Evolutionary conservation across 1,140 invertebrate species (phyloP).

Genomic region (Bombus turneri): DNA sequence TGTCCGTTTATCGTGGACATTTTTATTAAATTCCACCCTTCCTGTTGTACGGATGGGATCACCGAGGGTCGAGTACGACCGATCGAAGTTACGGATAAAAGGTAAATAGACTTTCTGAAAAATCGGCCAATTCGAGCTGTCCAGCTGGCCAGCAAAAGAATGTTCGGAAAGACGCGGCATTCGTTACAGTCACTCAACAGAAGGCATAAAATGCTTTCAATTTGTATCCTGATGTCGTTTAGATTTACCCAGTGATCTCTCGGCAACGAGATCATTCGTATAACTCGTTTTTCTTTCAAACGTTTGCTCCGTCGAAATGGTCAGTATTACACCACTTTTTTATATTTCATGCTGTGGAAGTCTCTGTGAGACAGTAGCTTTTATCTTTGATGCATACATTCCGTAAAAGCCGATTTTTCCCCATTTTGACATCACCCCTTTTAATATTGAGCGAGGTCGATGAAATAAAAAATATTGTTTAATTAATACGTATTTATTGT

Average conservation of each 20-base stretch:
- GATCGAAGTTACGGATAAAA: slow-evolving; percentile 44
- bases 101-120: slow-evolving; percentile 63
- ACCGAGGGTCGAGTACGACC: slow-evolving; percentile 16
- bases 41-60: not conserved
- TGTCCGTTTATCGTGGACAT: not conserved
- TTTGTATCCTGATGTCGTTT: slow-evolving; percentile 40
- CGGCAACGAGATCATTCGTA: slow-evolving; percentile 12
- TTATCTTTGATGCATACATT: not conserved
- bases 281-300: not conserved
- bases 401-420: not conserved
- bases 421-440: not conserved
- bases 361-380: not conserved
- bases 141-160: slow-evolving; percentile 18
- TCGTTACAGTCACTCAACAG: slow-evolving; percentile 43
- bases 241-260: slow-evolving; percentile 32
- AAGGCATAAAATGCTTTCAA: slow-evolving; percentile 49
- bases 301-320: not conserved
- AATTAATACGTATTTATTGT: too few relatives aligned
- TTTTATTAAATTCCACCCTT: slow-evolving; percentile 54
- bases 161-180: slow-evolving; percentile 31
- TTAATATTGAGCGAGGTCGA: not conserved
- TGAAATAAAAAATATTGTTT: not conserved
- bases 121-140: slow-evolving; percentile 51
- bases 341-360: not conserved
- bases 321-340: not conserved